These are phyloP conservation scores for Aix galericulata DNA, from an alignment of 2,113 vertebrate genomes.

Conservation along the genomic window DNA sequence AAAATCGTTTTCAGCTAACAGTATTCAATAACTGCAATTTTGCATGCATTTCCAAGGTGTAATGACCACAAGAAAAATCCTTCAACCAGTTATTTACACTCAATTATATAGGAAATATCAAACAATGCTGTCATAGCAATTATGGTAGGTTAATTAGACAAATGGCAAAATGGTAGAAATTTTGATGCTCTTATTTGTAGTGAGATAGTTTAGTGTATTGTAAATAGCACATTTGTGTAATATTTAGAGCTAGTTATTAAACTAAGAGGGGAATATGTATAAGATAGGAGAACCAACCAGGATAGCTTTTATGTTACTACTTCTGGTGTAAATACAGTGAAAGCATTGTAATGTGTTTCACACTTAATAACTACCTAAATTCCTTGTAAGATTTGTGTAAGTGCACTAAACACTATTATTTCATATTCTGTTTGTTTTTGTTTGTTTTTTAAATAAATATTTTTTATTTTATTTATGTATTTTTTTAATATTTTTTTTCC, in stretches of 20 bases:
- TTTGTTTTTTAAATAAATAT: too few relatives aligned
- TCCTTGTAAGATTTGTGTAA: neutral
- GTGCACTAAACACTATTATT: neutral
- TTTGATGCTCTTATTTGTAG: neutral
- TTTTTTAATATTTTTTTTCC: neutral
- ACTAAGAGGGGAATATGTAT: neutral
- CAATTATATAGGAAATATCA: neutral
- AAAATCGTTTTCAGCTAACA: neutral
- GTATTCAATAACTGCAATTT: neutral
- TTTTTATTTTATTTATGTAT: too few relatives aligned
- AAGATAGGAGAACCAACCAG: neutral
- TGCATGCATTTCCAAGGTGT: neutral
- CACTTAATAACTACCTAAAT: neutral
- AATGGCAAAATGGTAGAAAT: neutral
- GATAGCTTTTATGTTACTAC: neutral
- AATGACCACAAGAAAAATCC: neutral
- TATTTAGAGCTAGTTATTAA: neutral
- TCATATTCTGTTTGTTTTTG: too few relatives aligned
- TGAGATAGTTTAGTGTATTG: neutral
- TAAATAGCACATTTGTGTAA: neutral
- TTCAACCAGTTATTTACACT: neutral
- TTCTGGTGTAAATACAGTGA: neutral
- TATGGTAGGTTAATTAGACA: neutral
- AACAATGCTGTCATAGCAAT: neutral
- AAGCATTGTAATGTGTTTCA: neutral